phyloP scores from a whole-genome alignment of 1,140 invertebrate genomes.

The Plutomurus gul region DNA sequence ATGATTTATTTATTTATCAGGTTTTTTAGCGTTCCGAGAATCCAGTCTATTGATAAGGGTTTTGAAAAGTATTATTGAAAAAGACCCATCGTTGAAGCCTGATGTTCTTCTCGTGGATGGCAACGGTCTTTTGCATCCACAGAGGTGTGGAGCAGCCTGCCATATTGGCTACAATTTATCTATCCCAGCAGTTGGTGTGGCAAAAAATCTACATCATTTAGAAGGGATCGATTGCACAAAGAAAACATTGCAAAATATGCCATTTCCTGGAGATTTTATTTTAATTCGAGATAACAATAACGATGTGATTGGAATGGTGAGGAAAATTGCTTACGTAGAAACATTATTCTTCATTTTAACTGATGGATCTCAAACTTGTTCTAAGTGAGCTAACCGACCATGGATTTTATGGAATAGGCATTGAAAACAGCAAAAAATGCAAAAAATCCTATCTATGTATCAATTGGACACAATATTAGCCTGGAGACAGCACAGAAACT shows the following conservation, averaged over 20 bases:
- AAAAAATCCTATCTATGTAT: conserved; percentile 60
- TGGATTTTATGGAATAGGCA: conserved; percentile 43
- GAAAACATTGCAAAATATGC: conserved; percentile 28
- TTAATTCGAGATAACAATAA: conserved; percentile 16
- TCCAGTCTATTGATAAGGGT: conserved; percentile 56
- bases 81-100: conserved; percentile 57
- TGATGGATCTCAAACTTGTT: background rate
- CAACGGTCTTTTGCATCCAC: conserved; percentile 61
- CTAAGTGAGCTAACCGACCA: background rate
- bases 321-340: background rate
- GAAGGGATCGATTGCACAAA: conserved; percentile 42
- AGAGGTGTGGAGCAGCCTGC: conserved; percentile 52
- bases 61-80: conserved; percentile 55
- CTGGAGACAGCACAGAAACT: conserved; percentile 58
- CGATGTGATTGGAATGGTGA: conserved; percentile 52
- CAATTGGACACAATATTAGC: conserved; percentile 60
- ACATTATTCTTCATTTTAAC: background rate
- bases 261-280: conserved; percentile 37
- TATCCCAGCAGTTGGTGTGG: conserved; percentile 54
- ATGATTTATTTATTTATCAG: conserved; percentile 49
- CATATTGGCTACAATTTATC: conserved; percentile 51
- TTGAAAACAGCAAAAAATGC: conserved; percentile 51
- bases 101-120: conserved; percentile 61
- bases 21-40: conserved; percentile 62
- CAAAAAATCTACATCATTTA: conserved; percentile 54